Percentiles rank a stretch among this genome's conserved stretches.
phyloP scores from a whole-genome alignment of 2,797 vertebrate species.

The Melanotaenia trifasciata region DNA sequence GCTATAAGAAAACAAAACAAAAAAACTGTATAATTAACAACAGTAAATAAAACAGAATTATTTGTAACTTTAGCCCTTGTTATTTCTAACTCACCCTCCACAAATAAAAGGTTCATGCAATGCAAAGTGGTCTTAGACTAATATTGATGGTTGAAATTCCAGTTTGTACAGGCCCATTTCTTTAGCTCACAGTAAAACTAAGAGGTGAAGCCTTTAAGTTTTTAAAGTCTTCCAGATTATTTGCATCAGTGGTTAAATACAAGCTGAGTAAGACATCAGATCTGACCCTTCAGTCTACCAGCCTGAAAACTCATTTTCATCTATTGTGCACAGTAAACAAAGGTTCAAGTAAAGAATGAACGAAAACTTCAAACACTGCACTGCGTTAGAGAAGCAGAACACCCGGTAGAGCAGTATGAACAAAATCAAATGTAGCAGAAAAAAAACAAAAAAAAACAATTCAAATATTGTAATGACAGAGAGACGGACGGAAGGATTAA shows the following conservation, averaged over 20 bases:
- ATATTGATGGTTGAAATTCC: background rate
- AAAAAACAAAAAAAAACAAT: conserved; percentile 24
- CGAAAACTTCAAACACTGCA: conserved; percentile 35
- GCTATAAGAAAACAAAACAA: background rate
- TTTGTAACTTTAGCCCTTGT: no score
- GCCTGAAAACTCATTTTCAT: conserved; percentile 1
- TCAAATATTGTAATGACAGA: conserved; percentile 39
- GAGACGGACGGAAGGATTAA: conserved; percentile 37
- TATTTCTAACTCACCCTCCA: background rate
- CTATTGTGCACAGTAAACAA: conserved; percentile 15
- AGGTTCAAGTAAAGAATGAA: conserved; percentile 13
- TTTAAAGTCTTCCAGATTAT: background rate
- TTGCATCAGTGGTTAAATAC: conserved; percentile 3
- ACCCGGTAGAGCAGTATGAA: background rate
- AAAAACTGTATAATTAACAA: background rate
- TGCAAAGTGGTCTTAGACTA: background rate
- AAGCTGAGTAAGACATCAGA: background rate
- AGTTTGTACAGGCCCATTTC: background rate
- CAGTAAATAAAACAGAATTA: no score
- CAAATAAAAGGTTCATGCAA: background rate
- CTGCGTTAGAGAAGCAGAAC: conserved; percentile 25
- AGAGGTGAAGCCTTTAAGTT: background rate
- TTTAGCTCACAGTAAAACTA: background rate
- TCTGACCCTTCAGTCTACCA: conserved; percentile 9
- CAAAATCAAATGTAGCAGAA: conserved; percentile 20